Conservation (phyloP, 64 coral and sea anemone species). For the Porites lutea region DNA sequence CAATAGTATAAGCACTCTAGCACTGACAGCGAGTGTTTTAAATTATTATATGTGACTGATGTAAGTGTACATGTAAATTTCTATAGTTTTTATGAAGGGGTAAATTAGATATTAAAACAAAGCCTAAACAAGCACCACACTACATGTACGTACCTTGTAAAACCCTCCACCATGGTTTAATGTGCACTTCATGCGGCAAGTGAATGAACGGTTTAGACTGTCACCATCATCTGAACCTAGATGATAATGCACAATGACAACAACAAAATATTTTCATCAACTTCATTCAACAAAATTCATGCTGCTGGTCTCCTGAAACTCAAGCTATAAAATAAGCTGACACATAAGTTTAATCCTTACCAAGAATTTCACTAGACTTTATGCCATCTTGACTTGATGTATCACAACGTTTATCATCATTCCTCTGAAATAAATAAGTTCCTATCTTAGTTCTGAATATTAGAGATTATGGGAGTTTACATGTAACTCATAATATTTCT, state of each 20-base stretch:
- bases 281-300: too few species aligned
- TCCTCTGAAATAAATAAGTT: conserved; percentile 1
- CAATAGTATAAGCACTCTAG: too few species aligned
- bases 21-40: too few species aligned
- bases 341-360: too few species aligned
- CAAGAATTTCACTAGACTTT: conserved; percentile 5
- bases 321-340: too few species aligned
- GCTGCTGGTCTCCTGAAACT: too few species aligned
- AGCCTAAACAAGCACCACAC: not conserved
- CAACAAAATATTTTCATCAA: too few species aligned
- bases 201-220: conserved; percentile 84
- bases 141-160: conserved; percentile 81
- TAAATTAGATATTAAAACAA: not conserved
- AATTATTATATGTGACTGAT: too few species aligned
- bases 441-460: not conserved
- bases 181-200: conserved; percentile 99
- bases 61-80: too few species aligned
- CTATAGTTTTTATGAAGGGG: not conserved
- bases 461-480: too few species aligned
- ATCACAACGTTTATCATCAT: not conserved
- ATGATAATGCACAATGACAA: not conserved
- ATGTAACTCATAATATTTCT: too few species aligned
- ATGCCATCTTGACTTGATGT: not conserved
- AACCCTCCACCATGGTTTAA: conserved; percentile 98
- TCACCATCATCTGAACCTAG: conserved; percentile 47